Percentiles rank a stretch among this genome's conserved stretches.
phyloP scores from a whole-genome alignment of 1,140 invertebrate genomes.

The Thaumetopoea pityocampa region DNA sequence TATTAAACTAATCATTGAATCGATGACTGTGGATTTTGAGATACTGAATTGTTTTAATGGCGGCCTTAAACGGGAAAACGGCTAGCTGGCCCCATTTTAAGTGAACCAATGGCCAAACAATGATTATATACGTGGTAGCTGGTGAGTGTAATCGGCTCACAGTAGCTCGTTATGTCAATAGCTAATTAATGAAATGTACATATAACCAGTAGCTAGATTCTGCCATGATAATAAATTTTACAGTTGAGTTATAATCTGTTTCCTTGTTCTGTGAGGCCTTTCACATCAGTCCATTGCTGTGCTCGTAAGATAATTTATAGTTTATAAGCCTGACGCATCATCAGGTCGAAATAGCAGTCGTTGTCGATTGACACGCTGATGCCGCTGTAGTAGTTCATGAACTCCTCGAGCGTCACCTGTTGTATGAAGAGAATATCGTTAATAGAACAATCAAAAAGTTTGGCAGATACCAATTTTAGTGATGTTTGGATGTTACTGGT shows the following conservation, averaged over 20 bases:
- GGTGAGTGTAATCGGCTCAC: too few relatives aligned
- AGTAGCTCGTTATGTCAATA: too few relatives aligned
- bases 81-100: too few relatives aligned
- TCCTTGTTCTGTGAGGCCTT: neutral
- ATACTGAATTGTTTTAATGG: too few relatives aligned
- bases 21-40: too few relatives aligned
- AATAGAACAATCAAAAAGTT: constrained; percentile 11
- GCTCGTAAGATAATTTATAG: constrained; percentile 76
- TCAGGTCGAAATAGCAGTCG: constrained; percentile 95
- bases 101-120: too few relatives aligned
- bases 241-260: neutral
- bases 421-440: constrained; percentile 22
- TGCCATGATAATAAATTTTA: too few relatives aligned
- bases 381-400: constrained; percentile 94
- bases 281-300: constrained; percentile 2
- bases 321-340: constrained; percentile 96
- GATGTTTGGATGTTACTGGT: neutral
- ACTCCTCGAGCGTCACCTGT: constrained; percentile 95
- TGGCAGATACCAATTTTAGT: neutral
- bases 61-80: too few relatives aligned
- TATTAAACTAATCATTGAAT: too few relatives aligned
- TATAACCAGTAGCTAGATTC: too few relatives aligned
- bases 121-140: too few relatives aligned
- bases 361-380: constrained; percentile 96
- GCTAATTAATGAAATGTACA: too few relatives aligned